Conservation (phyloP, 1,140 invertebrate species). For the Ylistrum balloti region DNA sequence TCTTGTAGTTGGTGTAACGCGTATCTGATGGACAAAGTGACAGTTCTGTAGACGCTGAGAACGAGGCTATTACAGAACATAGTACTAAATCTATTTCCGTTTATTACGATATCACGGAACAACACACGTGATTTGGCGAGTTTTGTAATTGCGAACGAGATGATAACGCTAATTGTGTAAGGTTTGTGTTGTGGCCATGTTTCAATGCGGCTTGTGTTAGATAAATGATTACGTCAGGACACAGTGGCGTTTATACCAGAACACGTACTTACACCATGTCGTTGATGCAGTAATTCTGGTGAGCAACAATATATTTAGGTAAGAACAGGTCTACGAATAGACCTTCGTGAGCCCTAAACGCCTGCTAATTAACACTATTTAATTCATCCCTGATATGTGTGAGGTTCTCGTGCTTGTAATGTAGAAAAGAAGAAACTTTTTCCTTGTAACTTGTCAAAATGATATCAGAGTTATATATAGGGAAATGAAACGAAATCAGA, state of each 20-base stretch:
- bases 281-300: neutral
- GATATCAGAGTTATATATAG: too few relatives aligned
- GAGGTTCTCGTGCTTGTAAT: too few relatives aligned
- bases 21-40: neutral
- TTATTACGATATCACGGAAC: neutral
- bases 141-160: neutral
- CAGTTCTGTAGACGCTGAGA: neutral
- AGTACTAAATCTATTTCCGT: neutral
- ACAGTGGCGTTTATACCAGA: neutral
- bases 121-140: neutral
- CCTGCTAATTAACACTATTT: too few relatives aligned
- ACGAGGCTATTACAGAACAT: neutral
- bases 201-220: neutral
- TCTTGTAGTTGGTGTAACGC: neutral
- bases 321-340: neutral
- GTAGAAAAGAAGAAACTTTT: too few relatives aligned
- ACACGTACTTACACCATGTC: neutral
- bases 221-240: neutral
- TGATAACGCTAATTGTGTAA: neutral
- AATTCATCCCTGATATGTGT: too few relatives aligned
- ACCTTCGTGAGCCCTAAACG: neutral
- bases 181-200: neutral
- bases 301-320: neutral
- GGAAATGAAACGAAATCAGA: too few relatives aligned
- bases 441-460: too few relatives aligned